Conservation (phyloP, 1,140 invertebrate genomes). For the Drosophila willistoni region DNA sequence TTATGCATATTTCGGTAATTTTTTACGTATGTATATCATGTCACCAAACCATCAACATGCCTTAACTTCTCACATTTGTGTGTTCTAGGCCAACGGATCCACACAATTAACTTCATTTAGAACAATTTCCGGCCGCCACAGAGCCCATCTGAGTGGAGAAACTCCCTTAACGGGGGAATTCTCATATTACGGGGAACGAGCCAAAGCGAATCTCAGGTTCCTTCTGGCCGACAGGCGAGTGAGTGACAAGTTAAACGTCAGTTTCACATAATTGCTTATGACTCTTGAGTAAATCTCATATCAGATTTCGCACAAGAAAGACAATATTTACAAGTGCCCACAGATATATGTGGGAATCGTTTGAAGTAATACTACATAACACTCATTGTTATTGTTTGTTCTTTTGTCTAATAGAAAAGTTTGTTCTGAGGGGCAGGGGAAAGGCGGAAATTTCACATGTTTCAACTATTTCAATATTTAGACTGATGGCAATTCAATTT, state of each 20-base stretch:
- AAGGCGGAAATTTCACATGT: slow-evolving; percentile 2
- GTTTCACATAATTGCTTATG: slow-evolving; percentile 19
- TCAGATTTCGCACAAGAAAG: slow-evolving; percentile 16
- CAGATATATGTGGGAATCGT: slow-evolving; percentile 1
- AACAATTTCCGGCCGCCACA: slow-evolving; percentile 4
- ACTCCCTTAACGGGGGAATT: slow-evolving; percentile 17
- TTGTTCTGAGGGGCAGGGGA: too few species aligned
- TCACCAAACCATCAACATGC: slow-evolving; percentile 7
- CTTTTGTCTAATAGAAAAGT: neutral
- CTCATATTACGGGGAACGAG: slow-evolving; percentile 1
- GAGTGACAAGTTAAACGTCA: slow-evolving; percentile 24
- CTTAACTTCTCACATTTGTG: neutral
- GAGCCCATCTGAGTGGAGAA: neutral
- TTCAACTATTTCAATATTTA: slow-evolving; percentile 18
- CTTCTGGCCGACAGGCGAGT: slow-evolving; percentile 1
- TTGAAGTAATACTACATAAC: neutral
- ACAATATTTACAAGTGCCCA: neutral
- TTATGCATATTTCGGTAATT: too few species aligned
- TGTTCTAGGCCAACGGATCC: slow-evolving; percentile 15
- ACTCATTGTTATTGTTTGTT: slow-evolving; percentile 4
- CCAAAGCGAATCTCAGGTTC: neutral
- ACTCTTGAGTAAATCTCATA: slow-evolving; percentile 22
- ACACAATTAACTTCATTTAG: slow-evolving; percentile 18
- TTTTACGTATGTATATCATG: slow-evolving; percentile 3
- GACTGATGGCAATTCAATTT: slow-evolving; percentile 14